Percentiles rank a stretch among this genome's conserved stretches.
Evolutionary conservation across 2,113 vertebrate species (phyloP).

Genomic region (Oryzias javanicus): DNA sequence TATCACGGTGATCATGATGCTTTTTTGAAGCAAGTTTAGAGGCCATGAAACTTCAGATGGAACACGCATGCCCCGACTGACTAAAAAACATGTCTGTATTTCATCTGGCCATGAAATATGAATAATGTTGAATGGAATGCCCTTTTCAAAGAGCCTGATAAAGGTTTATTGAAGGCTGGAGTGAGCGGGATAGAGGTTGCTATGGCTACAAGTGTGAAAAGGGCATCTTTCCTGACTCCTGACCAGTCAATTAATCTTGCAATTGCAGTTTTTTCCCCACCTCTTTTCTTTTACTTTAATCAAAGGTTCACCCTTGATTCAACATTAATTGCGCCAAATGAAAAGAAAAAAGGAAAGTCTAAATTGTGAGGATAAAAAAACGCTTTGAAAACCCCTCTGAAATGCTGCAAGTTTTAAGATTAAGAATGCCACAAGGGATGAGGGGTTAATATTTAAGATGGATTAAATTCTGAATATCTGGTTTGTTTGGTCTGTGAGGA

Average conservation of each 20-base stretch:
- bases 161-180: constrained; percentile 64
- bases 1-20: background rate
- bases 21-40: constrained; percentile 24
- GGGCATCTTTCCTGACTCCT: constrained; percentile 70
- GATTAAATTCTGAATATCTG: constrained; percentile 50
- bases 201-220: constrained; percentile 71
- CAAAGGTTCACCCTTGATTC: constrained; percentile 41
- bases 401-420: constrained; percentile 35
- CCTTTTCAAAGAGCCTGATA: constrained; percentile 68
- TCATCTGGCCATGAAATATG: constrained; percentile 63
- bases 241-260: constrained; percentile 73
- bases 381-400: constrained; percentile 30
- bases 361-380: constrained; percentile 21
- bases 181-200: constrained; percentile 54
- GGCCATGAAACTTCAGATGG: constrained; percentile 35
- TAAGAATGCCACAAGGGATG: constrained; percentile 37
- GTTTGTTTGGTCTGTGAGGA: constrained; percentile 34
- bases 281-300: constrained; percentile 19
- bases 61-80: constrained; percentile 7
- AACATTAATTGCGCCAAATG: constrained; percentile 45
- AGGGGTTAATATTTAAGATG: constrained; percentile 52
- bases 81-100: constrained; percentile 39
- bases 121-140: constrained; percentile 67
- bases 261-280: constrained; percentile 41
- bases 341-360: constrained; percentile 3